Conservation (phyloP, 1,140 invertebrate genomes). For the Magallana ariakensis region DNA sequence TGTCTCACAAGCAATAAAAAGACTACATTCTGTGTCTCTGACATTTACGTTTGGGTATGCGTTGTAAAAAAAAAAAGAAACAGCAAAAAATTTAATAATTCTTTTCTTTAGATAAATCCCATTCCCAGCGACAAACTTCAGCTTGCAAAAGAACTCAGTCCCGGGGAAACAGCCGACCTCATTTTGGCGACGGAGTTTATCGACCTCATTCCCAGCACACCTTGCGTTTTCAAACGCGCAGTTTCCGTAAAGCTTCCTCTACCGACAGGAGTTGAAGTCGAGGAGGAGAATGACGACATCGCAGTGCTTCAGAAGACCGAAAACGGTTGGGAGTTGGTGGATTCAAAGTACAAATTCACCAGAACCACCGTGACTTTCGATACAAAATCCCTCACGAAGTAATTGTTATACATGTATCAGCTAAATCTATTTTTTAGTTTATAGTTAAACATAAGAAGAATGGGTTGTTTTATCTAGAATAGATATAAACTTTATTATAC, state of each 20-base stretch:
- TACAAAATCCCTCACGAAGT: slow-evolving; percentile 73
- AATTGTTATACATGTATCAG: slow-evolving; percentile 24
- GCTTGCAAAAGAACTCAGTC: slow-evolving; percentile 65
- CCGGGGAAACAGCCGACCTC: slow-evolving; percentile 69
- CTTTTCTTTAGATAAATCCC: slow-evolving; percentile 68
- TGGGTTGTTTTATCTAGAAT: too few species aligned
- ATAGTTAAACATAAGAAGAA: too few species aligned
- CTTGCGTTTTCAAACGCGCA: slow-evolving; percentile 69
- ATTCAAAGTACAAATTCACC: slow-evolving; percentile 73
- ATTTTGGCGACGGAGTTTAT: slow-evolving; percentile 71
- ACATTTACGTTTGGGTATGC: too few species aligned
- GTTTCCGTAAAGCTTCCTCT: slow-evolving; percentile 75
- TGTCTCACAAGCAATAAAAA: too few species aligned
- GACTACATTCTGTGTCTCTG: too few species aligned
- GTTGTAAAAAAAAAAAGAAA: too few species aligned
- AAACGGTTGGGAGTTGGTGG: slow-evolving; percentile 70
- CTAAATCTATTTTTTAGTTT: too few species aligned
- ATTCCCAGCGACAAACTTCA: slow-evolving; percentile 69
- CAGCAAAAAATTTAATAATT: too few species aligned
- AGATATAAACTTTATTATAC: too few species aligned
- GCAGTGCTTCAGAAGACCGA: slow-evolving; percentile 69
- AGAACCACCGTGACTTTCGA: slow-evolving; percentile 73
- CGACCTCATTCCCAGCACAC: slow-evolving; percentile 66
- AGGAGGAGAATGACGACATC: slow-evolving; percentile 66
- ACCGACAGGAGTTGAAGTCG: slow-evolving; percentile 53